Percentiles rank a stretch among this genome's conserved stretches.
Evolutionary conservation across 1,140 invertebrate genomes (phyloP).

Genomic region (Yoshiicerus persimilis): DNA sequence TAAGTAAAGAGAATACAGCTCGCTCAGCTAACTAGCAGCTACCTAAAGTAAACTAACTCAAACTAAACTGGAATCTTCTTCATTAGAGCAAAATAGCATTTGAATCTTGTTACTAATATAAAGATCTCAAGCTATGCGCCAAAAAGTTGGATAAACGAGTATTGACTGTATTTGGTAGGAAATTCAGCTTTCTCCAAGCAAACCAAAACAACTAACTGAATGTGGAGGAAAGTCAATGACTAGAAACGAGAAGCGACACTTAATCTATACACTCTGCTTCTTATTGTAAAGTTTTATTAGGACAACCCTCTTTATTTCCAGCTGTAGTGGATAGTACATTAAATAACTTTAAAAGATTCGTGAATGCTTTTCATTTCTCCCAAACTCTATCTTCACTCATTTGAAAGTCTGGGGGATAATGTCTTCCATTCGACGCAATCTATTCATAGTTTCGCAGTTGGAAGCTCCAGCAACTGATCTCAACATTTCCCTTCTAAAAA

Average conservation of each 20-base stretch:
- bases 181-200: background rate
- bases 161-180: background rate
- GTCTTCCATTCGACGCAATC: background rate
- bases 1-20: background rate
- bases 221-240: background rate
- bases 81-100: background rate
- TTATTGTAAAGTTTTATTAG: background rate
- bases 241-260: background rate
- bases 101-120: background rate
- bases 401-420: background rate
- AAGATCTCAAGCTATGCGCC: background rate
- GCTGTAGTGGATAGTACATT: background rate
- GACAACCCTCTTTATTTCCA: background rate
- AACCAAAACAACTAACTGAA: background rate
- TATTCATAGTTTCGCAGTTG: background rate
- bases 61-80: background rate
- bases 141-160: background rate
- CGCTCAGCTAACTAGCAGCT: background rate
- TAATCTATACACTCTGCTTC: background rate
- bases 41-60: background rate
- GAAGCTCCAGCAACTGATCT: background rate
- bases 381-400: background rate
- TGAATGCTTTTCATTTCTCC: background rate
- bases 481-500: background rate
- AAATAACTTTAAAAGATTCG: background rate